Evolutionary conservation across 2,888 invertebrate genomes (phyloP).

Genomic region (Chelonus formosanus): DNA sequence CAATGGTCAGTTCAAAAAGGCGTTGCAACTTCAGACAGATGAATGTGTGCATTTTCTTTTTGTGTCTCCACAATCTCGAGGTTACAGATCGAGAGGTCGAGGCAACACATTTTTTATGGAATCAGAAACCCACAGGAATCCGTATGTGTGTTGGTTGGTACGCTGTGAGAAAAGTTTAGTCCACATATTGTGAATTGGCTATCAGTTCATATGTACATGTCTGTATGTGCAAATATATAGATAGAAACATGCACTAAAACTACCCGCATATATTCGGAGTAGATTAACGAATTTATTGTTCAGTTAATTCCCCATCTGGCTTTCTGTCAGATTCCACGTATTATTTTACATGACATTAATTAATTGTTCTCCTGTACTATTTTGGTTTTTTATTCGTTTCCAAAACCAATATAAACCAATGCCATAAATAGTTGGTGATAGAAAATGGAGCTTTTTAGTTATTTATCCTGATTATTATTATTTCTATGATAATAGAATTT

Average conservation of each 20-base stretch:
- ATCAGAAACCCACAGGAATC: conserved; percentile 26
- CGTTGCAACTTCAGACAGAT: conserved; percentile 16
- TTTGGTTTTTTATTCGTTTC: conserved; percentile 3
- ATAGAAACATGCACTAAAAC: conserved; percentile 6
- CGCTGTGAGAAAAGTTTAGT: too few relatives aligned
- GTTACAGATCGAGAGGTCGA: conserved; percentile 31
- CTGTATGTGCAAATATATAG: conserved; percentile 14
- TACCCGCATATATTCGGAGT: conserved; percentile 28
- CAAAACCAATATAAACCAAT: too few relatives aligned
- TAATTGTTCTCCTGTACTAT: conserved; percentile 27
- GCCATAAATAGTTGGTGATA: too few relatives aligned
- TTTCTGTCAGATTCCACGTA: conserved; percentile 23
- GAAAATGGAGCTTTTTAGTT: too few relatives aligned
- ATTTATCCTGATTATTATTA: too few relatives aligned
- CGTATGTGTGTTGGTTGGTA: conserved; percentile 7
- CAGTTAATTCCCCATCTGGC: conserved; percentile 29
- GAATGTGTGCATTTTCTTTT: conserved; percentile 10
- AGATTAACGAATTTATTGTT: conserved; percentile 37
- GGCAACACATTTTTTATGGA: conserved; percentile 29
- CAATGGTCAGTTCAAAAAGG: conserved; percentile 24
- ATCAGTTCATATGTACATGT: conserved; percentile 17
- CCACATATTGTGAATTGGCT: conserved; percentile 15
- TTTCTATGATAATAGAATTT: too few relatives aligned
- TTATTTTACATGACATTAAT: conserved; percentile 32
- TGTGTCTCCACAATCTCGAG: conserved; percentile 28